Evolutionary conservation across 1,140 invertebrate species (phyloP).

Genomic region (Bemisia tabaci): DNA sequence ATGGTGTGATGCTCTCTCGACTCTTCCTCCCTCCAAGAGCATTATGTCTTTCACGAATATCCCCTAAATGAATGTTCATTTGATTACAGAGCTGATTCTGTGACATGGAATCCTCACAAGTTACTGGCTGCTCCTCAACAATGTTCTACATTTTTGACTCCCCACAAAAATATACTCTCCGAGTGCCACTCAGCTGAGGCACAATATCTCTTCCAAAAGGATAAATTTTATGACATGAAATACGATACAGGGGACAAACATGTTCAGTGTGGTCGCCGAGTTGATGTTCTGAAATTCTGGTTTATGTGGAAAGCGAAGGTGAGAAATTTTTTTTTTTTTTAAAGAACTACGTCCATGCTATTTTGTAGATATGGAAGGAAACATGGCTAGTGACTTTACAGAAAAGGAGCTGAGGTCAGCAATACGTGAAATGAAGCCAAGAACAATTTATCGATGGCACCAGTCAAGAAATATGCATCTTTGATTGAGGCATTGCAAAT

Average conservation of each 20-base stretch:
- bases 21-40: too few relatives aligned
- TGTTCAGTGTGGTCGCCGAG: constrained; percentile 81
- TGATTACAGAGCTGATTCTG: constrained; percentile 64
- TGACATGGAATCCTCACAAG: constrained; percentile 92
- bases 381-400: neutral
- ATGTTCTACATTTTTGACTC: constrained; percentile 70
- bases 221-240: constrained; percentile 87
- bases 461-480: too few relatives aligned
- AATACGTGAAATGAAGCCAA: too few relatives aligned
- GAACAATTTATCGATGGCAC: too few relatives aligned
- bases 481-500: too few relatives aligned
- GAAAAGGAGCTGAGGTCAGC: too few relatives aligned
- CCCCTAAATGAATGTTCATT: too few relatives aligned
- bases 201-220: constrained; percentile 85
- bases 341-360: too few relatives aligned
- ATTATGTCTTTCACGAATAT: too few relatives aligned
- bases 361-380: neutral
- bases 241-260: constrained; percentile 91
- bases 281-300: constrained; percentile 93
- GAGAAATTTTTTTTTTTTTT: constrained; percentile 8
- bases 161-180: constrained; percentile 49
- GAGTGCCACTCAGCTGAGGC: constrained; percentile 55
- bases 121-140: constrained; percentile 77
- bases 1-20: too few relatives aligned
- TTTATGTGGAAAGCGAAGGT: constrained; percentile 92